Percentiles rank a stretch among this genome's conserved stretches.
These are phyloP conservation scores for Drosophila burlai DNA, from an alignment of 1,140 invertebrate species.

Conservation along the genomic window DNA sequence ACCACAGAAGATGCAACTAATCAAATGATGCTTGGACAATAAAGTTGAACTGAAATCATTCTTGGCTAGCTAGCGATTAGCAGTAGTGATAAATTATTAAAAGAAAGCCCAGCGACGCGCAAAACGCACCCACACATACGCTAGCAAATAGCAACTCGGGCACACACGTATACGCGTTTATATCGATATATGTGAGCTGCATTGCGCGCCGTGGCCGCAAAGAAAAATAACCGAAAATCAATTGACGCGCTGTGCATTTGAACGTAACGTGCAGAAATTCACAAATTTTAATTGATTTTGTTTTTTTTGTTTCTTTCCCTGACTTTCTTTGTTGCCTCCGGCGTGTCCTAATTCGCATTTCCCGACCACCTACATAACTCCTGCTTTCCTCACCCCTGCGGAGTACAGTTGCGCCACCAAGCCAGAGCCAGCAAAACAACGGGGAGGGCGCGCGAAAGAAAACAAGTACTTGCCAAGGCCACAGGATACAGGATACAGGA, in stretches of 20 bases:
- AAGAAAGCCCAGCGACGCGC: constrained; percentile 43
- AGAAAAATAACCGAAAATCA: constrained; percentile 65
- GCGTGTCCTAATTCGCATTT: constrained; percentile 43
- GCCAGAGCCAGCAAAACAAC: constrained; percentile 67
- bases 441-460: constrained; percentile 68
- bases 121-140: constrained; percentile 22
- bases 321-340: constrained; percentile 15
- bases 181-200: constrained; percentile 57
- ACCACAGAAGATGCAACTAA: constrained; percentile 5
- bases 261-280: neutral
- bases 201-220: constrained; percentile 58
- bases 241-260: constrained; percentile 46
- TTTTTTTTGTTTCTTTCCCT: constrained; percentile 27
- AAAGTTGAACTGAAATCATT: neutral
- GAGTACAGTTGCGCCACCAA: constrained; percentile 79
- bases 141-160: constrained; percentile 2
- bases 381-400: constrained; percentile 40
- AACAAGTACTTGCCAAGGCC: constrained; percentile 46
- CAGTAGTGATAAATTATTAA: neutral
- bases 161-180: constrained; percentile 19
- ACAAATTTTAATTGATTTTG: constrained; percentile 17
- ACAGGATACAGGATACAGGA: constrained; percentile 35
- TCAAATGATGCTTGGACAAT: neutral
- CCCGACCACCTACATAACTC: constrained; percentile 20
- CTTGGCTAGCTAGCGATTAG: neutral